These are phyloP conservation scores for Cataglyphis cursor DNA, from an alignment of 2,888 invertebrate genomes.

Conservation along the genomic window DNA sequence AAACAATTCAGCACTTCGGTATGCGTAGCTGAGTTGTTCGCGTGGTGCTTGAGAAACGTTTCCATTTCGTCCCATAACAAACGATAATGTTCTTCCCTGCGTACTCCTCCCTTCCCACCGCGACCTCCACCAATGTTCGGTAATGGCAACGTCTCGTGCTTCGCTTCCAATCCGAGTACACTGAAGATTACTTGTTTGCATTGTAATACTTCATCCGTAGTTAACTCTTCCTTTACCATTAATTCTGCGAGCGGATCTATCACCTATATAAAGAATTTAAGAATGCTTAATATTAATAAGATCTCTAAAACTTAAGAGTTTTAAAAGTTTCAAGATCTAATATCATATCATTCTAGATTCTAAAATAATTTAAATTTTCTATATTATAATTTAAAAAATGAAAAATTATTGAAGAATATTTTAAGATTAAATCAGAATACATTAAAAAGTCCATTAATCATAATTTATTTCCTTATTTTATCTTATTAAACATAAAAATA, in stretches of 20 bases:
- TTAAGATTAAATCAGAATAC: neutral
- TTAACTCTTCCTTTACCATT: conserved; percentile 93
- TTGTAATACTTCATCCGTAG: conserved; percentile 94
- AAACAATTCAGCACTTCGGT: conserved; percentile 93
- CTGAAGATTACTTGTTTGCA: conserved; percentile 95
- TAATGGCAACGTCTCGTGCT: conserved; percentile 93
- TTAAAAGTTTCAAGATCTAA: neutral
- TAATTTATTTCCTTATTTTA: neutral
- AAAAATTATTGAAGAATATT: neutral
- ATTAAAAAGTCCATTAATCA: neutral
- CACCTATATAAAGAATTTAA: conserved; percentile 88
- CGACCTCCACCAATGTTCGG: conserved; percentile 91
- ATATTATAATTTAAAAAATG: neutral
- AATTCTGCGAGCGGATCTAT: conserved; percentile 93
- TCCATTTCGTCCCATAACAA: conserved; percentile 97
- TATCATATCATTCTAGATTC: neutral
- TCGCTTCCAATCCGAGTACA: conserved; percentile 93
- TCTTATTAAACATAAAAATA: neutral
- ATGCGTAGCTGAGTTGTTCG: conserved; percentile 90
- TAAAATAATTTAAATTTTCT: conserved; percentile 19
- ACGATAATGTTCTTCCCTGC: conserved; percentile 95
- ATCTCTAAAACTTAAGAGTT: neutral
- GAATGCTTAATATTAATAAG: neutral
- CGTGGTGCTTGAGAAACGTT: conserved; percentile 91
- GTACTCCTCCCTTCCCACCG: conserved; percentile 85